Base-by-base conservation (phyloP, 2,888 invertebrate genomes). In the Terebella lapidaria region DNA sequence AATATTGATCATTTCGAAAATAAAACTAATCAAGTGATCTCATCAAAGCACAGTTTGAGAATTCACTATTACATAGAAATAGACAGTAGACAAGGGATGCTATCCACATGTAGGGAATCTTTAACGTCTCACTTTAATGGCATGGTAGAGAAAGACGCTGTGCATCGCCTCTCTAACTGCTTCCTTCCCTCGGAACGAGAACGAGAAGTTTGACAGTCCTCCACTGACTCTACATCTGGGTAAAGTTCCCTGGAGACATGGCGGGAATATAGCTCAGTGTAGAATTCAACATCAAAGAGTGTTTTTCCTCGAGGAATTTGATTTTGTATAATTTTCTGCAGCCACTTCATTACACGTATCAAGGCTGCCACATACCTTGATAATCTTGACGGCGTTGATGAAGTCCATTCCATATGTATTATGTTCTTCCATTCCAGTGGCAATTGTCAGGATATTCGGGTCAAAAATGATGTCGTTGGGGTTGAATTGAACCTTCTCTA, bases 341-440 rank as follows among this genome's bases (percentile, higher is more conserved):
- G 10, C n/a, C 10, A 10, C n/a, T 15, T 35, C 10, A 35, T n/a
- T 35, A 35, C 42, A 15, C n/a, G 10, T 35, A n/a, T 35, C 42
- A 35, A 35, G 42, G 42, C 42, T 35, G 42, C 42, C n/a, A 35
- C 42, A 2, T 30, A 83, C 84, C 78, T 85, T 85, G 59, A 85
- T 85, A 46, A 73, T 66, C 63, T 75, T 72, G 1, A 81, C 80
- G 5, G 84, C 83, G 63, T 84, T 81, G 59, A 86, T 84, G 71
- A 84, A 85, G 63, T 80, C 74, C 22, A 83, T 76, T 18, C 82
- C 85, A 71, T 86, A 86, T 4, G 71, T 71, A 63, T 83, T 81
- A 70, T 85, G 85, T 67, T 86, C 85, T 54, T 84, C 84, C 75
- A 86, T 85, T 26, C 85, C 85, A 2, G 85, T 86, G n/a, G 84